These are phyloP conservation scores for Meandrina meandrites DNA, from an alignment of 92 coral and sea anemone genomes.

Conservation along the genomic window DNA sequence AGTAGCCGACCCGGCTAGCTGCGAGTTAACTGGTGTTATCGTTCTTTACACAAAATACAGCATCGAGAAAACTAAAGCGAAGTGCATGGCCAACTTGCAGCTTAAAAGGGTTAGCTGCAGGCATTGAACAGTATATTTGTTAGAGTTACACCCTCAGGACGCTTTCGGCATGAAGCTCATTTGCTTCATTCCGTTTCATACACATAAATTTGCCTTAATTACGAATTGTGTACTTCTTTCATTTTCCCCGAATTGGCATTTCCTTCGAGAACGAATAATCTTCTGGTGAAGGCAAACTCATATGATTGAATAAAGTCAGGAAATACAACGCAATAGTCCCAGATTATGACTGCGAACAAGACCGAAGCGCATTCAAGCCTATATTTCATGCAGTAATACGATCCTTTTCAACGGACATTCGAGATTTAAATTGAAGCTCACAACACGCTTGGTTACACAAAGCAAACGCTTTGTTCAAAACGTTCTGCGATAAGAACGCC, in stretches of 20 bases:
- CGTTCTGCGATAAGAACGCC: background rate
- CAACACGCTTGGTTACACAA: conserved; percentile 47
- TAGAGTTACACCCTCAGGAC: conserved; percentile 13
- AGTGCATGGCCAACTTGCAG: background rate
- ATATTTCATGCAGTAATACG: conserved; percentile 54
- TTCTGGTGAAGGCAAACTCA: background rate
- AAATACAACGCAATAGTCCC: background rate
- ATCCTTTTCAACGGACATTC: conserved; percentile 89
- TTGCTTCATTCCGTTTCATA: conserved; percentile 25
- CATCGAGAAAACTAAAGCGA: background rate
- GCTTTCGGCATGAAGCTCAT: conserved; percentile 24
- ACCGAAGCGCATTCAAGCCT: background rate
- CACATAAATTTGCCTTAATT: conserved; percentile 44
- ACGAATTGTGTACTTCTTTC: conserved; percentile 30
- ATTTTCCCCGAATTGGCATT: conserved; percentile 20
- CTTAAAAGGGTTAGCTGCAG: background rate
- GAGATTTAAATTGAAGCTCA: conserved; percentile 87
- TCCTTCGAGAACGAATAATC: conserved; percentile 33
- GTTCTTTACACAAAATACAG: background rate
- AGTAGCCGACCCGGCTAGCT: conserved; percentile 6
- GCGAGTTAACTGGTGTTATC: background rate
- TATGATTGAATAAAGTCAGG: background rate
- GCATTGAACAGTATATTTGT: background rate
- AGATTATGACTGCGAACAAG: background rate
- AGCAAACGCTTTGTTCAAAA: conserved; percentile 26